Evolutionary conservation across 2,113 vertebrate genomes (phyloP).

Genomic region (Leucosticte australis): DNA sequence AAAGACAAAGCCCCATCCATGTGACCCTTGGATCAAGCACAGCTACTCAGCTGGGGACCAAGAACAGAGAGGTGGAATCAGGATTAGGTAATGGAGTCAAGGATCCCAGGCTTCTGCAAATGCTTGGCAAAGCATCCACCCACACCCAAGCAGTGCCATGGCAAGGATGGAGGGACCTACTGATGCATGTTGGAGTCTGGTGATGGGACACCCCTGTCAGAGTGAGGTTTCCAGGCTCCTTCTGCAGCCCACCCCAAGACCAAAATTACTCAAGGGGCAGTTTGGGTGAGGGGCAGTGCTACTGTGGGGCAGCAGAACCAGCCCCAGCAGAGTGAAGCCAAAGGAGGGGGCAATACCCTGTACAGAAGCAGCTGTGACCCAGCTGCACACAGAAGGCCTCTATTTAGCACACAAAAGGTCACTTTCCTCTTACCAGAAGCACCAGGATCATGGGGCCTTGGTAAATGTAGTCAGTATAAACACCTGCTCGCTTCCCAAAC

Average conservation of each 20-base stretch:
- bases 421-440: conserved; percentile 85
- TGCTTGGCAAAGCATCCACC: not conserved
- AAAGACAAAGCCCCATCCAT: not conserved
- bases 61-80: not conserved
- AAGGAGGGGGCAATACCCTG: not conserved
- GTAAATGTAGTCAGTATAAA: conserved; percentile 98
- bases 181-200: not conserved
- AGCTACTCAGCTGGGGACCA: not conserved
- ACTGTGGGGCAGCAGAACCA: not conserved
- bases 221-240: not conserved
- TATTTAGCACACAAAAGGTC: not conserved
- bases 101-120: not conserved
- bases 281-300: not conserved
- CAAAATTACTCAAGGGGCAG: not conserved
- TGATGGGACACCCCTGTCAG: not conserved
- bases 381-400: not conserved
- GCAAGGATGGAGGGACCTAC: not conserved
- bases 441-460: conserved; percentile 98
- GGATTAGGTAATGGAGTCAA: not conserved
- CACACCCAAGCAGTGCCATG: not conserved
- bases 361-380: not conserved
- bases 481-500: conserved; percentile 93
- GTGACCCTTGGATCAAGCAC: not conserved
- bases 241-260: not conserved
- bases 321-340: not conserved